Evolutionary conservation across 92 coral and sea anemone species (phyloP).

Genomic region (Bergia sp.): DNA sequence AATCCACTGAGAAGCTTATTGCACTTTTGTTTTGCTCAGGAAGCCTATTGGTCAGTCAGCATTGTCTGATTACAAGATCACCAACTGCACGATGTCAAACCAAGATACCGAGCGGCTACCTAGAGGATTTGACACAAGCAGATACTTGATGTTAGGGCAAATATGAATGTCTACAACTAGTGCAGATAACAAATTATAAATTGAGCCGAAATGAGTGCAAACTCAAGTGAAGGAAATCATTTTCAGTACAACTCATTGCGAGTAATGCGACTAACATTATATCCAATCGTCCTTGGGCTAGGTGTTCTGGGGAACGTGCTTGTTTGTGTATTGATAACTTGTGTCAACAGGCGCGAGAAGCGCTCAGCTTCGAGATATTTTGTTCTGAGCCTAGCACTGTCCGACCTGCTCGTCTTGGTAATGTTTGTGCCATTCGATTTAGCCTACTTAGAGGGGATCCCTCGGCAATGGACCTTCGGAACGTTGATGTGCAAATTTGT

Average conservation of each 20-base stretch:
- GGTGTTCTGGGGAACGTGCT: constrained; percentile 5
- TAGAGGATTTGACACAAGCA: no score
- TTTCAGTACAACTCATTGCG: background rate
- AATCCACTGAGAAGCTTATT: no score
- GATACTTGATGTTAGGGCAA: no score
- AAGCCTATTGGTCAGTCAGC: no score
- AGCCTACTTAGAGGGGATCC: constrained; percentile 11
- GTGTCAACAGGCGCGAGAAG: background rate
- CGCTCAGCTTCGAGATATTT: constrained; percentile 16
- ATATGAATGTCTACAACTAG: background rate
- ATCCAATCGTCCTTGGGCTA: background rate
- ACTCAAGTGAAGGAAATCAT: background rate
- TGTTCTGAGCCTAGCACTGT: constrained; percentile 8
- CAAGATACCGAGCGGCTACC: no score
- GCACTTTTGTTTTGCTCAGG: no score
- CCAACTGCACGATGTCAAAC: no score
- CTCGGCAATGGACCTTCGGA: background rate
- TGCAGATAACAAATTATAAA: background rate
- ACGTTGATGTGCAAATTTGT: constrained; percentile 18
- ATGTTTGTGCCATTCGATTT: constrained; percentile 12
- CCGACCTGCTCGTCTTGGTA: constrained; percentile 3
- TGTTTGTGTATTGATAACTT: constrained; percentile 11
- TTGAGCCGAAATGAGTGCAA: background rate
- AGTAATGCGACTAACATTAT: background rate
- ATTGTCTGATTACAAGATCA: no score